These are phyloP conservation scores for Umimayanthus kanabou DNA, from an alignment of 92 coral and sea anemone species.

Conservation along the genomic window DNA sequence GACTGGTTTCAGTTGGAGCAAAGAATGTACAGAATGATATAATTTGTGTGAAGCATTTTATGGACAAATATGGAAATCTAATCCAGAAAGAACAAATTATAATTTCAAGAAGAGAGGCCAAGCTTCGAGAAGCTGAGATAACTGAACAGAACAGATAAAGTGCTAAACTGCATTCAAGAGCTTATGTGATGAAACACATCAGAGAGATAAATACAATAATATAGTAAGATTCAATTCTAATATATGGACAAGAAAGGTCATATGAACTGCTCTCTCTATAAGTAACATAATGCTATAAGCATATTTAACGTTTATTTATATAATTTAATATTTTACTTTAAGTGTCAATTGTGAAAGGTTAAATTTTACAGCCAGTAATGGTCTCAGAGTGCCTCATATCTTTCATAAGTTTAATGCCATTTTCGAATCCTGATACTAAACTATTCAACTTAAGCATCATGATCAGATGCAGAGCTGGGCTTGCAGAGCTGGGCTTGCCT, in stretches of 20 bases:
- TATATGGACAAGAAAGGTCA: constrained; percentile 27
- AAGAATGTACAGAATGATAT: constrained; percentile 9
- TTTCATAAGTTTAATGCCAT: too few species aligned
- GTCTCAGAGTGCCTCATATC: too few species aligned
- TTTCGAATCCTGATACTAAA: too few species aligned
- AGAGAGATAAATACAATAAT: constrained; percentile 1
- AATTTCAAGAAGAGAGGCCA: constrained; percentile 1
- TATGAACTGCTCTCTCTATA: constrained; percentile 5
- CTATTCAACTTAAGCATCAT: too few species aligned
- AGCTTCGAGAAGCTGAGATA: constrained; percentile 15
- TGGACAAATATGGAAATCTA: neutral
- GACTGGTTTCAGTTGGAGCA: neutral
- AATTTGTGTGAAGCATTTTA: neutral
- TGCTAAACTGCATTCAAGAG: neutral
- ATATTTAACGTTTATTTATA: constrained; percentile 45
- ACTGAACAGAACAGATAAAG: constrained; percentile 15
- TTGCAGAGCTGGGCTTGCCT: too few species aligned
- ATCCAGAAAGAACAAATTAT: neutral
- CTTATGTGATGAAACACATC: neutral
- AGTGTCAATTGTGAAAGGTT: neutral
- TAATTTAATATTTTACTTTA: constrained; percentile 39
- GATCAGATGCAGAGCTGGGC: too few species aligned
- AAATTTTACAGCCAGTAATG: neutral
- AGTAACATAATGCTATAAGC: constrained; percentile 38
- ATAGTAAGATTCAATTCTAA: constrained; percentile 38